Percentiles rank a stretch among this genome's conserved stretches.
phyloP scores from a whole-genome alignment of 2,888 invertebrate species.

The Polietes domitor region DNA sequence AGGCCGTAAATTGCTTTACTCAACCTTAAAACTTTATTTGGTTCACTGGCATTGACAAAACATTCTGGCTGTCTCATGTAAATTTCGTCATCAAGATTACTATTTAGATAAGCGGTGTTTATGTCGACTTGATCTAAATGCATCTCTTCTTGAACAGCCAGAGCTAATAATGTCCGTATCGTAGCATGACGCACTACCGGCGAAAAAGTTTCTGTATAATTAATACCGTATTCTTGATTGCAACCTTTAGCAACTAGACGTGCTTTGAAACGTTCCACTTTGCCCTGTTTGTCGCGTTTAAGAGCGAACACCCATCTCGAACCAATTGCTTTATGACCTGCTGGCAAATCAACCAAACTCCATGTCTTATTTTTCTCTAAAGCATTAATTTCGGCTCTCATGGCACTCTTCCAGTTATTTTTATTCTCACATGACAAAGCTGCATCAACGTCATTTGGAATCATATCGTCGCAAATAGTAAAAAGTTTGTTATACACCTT shows the following conservation, averaged over 20 bases:
- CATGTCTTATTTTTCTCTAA: slow-evolving; percentile 63
- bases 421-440: background rate
- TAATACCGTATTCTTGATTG: slow-evolving; percentile 45
- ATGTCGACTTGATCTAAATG: slow-evolving; percentile 65
- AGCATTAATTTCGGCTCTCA: slow-evolving; percentile 58
- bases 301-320: slow-evolving; percentile 64
- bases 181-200: slow-evolving; percentile 63
- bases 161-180: slow-evolving; percentile 58
- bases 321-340: slow-evolving; percentile 52
- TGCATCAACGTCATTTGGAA: background rate
- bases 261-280: slow-evolving; percentile 61
- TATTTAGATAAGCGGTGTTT: no score
- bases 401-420: slow-evolving; percentile 58
- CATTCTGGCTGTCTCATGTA: slow-evolving; percentile 63
- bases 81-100: slow-evolving; percentile 59
- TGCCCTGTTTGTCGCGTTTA: slow-evolving; percentile 54
- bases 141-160: slow-evolving; percentile 59
- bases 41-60: slow-evolving; percentile 35
- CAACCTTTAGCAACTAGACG: slow-evolving; percentile 64
- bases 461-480: no score
- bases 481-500: background rate
- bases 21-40: slow-evolving; percentile 55
- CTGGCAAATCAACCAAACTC: slow-evolving; percentile 56
- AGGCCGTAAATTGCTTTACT: slow-evolving; percentile 69
- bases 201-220: slow-evolving; percentile 65